phyloP scores from a whole-genome alignment of 2,113 vertebrate species.

The Amazona vittata region DNA sequence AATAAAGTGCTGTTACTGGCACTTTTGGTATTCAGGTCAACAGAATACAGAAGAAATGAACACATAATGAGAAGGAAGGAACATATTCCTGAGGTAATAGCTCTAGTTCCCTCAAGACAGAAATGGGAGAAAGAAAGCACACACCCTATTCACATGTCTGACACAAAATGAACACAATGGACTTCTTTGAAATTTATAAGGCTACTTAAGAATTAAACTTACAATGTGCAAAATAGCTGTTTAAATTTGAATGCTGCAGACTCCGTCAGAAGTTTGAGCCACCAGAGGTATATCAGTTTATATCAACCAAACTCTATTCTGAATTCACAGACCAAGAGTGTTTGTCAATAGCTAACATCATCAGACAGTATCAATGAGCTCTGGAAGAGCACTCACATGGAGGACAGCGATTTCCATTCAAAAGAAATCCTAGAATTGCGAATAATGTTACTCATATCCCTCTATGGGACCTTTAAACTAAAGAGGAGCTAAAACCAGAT shows the following conservation, averaged over 20 bases:
- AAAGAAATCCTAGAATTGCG: not conserved
- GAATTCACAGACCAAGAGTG: not conserved
- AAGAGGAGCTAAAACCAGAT: not conserved
- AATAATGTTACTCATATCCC: not conserved
- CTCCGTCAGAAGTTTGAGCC: not conserved
- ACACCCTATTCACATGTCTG: not conserved
- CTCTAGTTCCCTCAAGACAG: not conserved
- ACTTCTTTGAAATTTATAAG: not conserved
- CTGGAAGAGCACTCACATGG: not conserved
- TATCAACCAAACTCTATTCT: not conserved
- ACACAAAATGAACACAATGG: not conserved
- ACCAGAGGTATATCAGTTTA: not conserved
- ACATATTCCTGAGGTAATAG: not conserved
- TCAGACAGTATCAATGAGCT: not conserved
- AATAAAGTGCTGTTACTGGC: not conserved
- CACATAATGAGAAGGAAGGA: fast-evolving
- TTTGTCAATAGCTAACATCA: not conserved
- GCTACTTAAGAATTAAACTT: not conserved
- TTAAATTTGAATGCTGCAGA: not conserved
- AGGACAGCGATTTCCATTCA: not conserved
- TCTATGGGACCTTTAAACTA: not conserved
- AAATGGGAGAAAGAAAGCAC: not conserved
- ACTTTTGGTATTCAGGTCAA: not conserved
- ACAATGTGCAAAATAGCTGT: not conserved
- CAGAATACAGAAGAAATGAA: not conserved